phyloP scores from a whole-genome alignment of 2,797 vertebrate genomes.

The Galago senegalensis region DNA sequence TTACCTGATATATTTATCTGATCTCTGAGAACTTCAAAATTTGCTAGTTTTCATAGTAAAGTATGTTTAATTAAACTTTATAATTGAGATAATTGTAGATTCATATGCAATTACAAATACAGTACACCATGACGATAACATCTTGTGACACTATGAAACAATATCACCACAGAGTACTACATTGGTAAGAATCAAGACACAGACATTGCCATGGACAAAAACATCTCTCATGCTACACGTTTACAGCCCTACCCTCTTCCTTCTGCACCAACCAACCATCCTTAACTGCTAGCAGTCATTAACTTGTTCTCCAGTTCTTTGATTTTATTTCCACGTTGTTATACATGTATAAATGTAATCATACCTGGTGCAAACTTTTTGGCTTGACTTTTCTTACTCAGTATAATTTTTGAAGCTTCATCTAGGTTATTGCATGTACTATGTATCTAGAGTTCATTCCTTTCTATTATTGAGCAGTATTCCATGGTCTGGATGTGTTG shows the following conservation, averaged over 20 bases:
- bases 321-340: not conserved
- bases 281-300: not conserved
- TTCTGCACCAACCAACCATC: not conserved
- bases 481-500: not conserved
- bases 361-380: not conserved
- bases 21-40: constrained; percentile 8
- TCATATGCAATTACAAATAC: not conserved
- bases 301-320: not conserved
- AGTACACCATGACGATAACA: not conserved
- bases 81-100: not conserved
- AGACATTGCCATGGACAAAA: not conserved
- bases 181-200: not conserved
- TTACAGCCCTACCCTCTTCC: not conserved
- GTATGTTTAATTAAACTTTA: not conserved
- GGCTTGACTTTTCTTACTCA: not conserved
- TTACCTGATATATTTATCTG: not conserved
- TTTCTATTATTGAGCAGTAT: not conserved
- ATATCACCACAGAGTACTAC: not conserved
- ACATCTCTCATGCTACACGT: not conserved
- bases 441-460: not conserved
- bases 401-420: not conserved
- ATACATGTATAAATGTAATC: not conserved
- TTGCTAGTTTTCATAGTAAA: not conserved
- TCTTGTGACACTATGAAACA: not conserved
- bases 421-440: not conserved